Evolutionary conservation across 2,888 invertebrate species (phyloP).

Genomic region (Lepidocyrtoides sp.): DNA sequence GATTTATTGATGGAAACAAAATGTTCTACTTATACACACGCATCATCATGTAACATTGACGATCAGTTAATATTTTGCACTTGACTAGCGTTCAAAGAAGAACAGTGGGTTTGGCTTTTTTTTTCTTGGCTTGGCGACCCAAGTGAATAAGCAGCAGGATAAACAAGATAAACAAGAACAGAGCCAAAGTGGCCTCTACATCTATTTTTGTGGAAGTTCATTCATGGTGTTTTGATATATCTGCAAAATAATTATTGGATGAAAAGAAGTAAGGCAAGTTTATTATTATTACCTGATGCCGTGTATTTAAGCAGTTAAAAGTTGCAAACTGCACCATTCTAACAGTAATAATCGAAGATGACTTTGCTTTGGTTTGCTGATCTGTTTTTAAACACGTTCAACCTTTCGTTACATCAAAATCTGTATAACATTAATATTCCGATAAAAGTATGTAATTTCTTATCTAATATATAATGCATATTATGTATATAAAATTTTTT

Average conservation of each 20-base stretch:
- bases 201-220: background rate
- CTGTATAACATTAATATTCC: too few species aligned
- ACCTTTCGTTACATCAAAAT: conserved; percentile 9
- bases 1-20: background rate
- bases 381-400: background rate
- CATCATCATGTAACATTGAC: conserved; percentile 16
- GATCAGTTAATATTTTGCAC: conserved; percentile 24
- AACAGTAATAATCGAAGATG: conserved; percentile 34
- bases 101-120: conserved; percentile 17
- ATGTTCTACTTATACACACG: too few species aligned
- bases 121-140: too few species aligned
- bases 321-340: background rate
- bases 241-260: too few species aligned
- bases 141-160: too few species aligned
- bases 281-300: too few species aligned
- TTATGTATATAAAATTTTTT: background rate
- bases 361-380: conserved; percentile 39
- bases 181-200: background rate
- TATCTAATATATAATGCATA: conserved; percentile 41
- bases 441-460: too few species aligned
- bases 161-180: background rate
- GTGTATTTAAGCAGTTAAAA: background rate
- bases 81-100: background rate
- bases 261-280: too few species aligned
- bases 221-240: background rate